These are phyloP conservation scores for Thunnus thynnus DNA, from an alignment of 2,113 vertebrate genomes.

Conservation along the genomic window DNA sequence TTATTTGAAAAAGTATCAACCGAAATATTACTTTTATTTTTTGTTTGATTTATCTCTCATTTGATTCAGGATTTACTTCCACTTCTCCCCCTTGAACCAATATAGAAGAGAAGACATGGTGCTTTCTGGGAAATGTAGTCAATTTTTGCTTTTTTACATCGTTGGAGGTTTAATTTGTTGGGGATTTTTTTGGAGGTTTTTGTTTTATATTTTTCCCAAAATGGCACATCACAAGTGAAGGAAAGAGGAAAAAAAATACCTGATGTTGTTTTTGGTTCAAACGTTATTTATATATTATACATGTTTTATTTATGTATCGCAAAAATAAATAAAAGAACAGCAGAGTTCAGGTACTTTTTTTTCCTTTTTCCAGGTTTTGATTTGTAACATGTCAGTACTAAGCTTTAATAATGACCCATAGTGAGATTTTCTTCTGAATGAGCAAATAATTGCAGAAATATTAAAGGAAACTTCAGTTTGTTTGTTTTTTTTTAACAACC, in stretches of 20 bases:
- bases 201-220: neutral
- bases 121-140: slow-evolving; percentile 37
- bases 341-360: neutral
- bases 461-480: neutral
- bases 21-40: neutral
- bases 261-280: neutral
- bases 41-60: neutral
- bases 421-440: too few species aligned
- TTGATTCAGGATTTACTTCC: neutral
- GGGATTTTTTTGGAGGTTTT: neutral
- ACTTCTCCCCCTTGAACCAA: neutral
- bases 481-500: neutral
- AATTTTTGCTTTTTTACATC: neutral
- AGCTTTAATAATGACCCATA: too few species aligned
- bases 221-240: neutral
- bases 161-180: too few species aligned
- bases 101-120: neutral
- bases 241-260: neutral
- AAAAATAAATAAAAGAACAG: neutral
- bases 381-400: neutral
- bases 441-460: too few species aligned
- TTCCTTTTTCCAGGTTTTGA: neutral
- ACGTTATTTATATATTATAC: too few species aligned
- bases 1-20: neutral
- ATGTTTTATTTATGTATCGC: neutral